These are phyloP conservation scores for Macrosiphum euphorbiae DNA, from an alignment of 2,888 invertebrate species.

Conservation along the genomic window DNA sequence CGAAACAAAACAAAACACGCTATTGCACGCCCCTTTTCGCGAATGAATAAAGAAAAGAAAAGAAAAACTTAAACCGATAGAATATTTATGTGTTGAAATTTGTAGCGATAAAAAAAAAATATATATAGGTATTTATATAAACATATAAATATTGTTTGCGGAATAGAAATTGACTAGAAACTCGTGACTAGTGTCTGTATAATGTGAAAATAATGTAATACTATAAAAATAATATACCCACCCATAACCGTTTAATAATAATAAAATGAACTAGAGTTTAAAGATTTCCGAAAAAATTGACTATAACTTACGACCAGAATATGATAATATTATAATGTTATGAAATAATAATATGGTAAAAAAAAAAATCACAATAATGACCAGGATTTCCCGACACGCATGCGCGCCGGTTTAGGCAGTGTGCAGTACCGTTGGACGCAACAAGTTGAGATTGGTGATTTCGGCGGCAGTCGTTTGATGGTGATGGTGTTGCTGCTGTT, in stretches of 20 bases:
- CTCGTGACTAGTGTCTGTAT: conserved; percentile 55
- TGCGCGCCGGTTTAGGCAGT: conserved; percentile 24
- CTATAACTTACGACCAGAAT: conserved; percentile 52
- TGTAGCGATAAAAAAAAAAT: background rate
- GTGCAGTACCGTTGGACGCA: conserved; percentile 60
- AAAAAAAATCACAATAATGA: background rate
- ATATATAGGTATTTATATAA: background rate
- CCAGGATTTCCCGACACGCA: background rate
- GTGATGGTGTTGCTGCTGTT: conserved; percentile 20
- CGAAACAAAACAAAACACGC: conserved; percentile 50
- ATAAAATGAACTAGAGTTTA: conserved; percentile 46
- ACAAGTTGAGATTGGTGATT: conserved; percentile 59
- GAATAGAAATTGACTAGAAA: conserved; percentile 57
- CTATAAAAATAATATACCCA: background rate
- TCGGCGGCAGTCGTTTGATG: conserved; percentile 37
- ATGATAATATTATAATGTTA: background rate
- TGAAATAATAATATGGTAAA: background rate
- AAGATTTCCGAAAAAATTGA: conserved; percentile 57
- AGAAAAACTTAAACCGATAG: conserved; percentile 24
- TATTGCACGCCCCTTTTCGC: conserved; percentile 53
- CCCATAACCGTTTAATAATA: background rate
- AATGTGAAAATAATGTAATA: conserved; percentile 19
- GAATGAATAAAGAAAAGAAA: background rate
- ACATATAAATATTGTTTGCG: background rate
- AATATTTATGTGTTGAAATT: conserved; percentile 7